phyloP scores from a whole-genome alignment of 2,113 vertebrate genomes.

The Verasper variegatus region DNA sequence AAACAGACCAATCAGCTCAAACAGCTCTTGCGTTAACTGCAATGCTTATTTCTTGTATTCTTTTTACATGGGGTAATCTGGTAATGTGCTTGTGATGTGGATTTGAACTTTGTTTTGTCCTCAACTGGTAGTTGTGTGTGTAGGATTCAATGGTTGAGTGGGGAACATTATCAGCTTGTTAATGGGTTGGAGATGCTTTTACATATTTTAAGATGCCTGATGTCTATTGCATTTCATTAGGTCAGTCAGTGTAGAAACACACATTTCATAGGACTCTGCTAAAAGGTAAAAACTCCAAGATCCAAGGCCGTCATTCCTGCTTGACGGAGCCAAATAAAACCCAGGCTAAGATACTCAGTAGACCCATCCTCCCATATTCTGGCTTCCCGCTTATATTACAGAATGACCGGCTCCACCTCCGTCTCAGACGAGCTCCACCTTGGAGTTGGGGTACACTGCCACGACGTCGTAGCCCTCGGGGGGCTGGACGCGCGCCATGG shows the following conservation, averaged over 20 bases:
- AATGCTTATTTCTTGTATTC: neutral
- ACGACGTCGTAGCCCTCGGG: constrained; percentile 98
- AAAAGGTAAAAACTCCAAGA: constrained; percentile 35
- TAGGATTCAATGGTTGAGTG: constrained; percentile 2
- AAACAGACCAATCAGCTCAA: constrained; percentile 4
- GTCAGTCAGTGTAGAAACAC: constrained; percentile 22
- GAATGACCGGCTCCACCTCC: neutral
- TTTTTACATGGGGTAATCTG: neutral
- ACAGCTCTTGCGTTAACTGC: neutral
- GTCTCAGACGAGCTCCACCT: constrained; percentile 92
- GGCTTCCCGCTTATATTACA: constrained; percentile 29
- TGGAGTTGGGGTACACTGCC: constrained; percentile 98
- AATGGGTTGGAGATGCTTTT: constrained; percentile 13
- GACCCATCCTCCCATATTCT: constrained; percentile 23
- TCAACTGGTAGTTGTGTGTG: neutral
- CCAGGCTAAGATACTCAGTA: constrained; percentile 26
- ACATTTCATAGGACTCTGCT: constrained; percentile 10
- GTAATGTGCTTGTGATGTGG: neutral
- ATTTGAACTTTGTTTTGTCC: neutral
- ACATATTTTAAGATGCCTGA: constrained; percentile 31
- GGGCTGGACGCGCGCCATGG: constrained; percentile 93
- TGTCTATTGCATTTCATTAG: constrained; percentile 33
- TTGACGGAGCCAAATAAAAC: constrained; percentile 41
- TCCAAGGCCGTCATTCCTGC: constrained; percentile 44
- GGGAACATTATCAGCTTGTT: neutral